These are phyloP conservation scores for Sinocyclocheilus maitianheensis DNA, from an alignment of 2,113 vertebrate genomes.

Conservation along the genomic window DNA sequence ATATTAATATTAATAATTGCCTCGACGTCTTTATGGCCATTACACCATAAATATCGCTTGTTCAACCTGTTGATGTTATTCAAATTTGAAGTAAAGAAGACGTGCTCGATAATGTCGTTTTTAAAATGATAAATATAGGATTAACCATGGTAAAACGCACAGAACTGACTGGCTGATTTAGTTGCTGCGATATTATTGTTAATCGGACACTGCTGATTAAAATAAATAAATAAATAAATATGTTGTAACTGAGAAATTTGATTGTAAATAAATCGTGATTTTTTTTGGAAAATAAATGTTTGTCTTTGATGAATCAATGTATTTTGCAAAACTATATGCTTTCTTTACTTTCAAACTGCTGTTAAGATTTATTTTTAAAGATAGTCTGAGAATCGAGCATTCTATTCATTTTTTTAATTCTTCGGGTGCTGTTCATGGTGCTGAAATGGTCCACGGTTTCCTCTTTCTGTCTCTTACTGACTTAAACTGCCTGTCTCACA, in stretches of 20 bases:
- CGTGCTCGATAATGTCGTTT: too few relatives aligned
- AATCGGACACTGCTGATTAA: too few relatives aligned
- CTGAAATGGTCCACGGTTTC: background rate
- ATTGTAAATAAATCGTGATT: too few relatives aligned
- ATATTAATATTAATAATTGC: background rate
- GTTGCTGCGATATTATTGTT: too few relatives aligned
- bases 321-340: too few relatives aligned
- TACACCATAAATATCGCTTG: background rate
- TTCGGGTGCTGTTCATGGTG: constrained; percentile 9
- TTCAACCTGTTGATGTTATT: background rate
- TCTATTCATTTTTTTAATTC: background rate
- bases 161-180: too few relatives aligned
- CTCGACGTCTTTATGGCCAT: background rate
- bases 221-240: too few relatives aligned
- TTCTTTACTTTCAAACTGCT: background rate
- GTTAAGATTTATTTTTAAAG: background rate
- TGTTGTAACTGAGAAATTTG: too few relatives aligned
- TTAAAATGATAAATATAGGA: background rate
- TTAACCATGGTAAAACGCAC: background rate
- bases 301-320: too few relatives aligned
- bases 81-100: too few relatives aligned
- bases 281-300: too few relatives aligned
- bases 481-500: background rate
- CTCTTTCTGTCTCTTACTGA: background rate
- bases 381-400: background rate